Percentiles rank a stretch among this genome's conserved stretches.
phyloP scores from a whole-genome alignment of 2,113 vertebrate genomes.

The Phalacrocorax carbo region DNA sequence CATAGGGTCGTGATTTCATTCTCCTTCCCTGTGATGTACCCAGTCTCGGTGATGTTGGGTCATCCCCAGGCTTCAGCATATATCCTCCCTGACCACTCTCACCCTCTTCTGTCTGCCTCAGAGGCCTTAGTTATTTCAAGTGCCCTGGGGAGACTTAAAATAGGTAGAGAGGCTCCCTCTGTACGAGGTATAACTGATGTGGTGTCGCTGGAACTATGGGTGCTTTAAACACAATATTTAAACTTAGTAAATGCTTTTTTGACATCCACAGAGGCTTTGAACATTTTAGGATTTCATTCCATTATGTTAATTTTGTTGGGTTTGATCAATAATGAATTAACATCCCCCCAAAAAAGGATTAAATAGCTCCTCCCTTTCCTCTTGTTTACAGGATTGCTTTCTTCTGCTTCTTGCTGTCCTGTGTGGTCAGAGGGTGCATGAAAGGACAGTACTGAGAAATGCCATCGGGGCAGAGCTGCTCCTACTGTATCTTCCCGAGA shows the following conservation, averaged over 20 bases:
- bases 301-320: background rate
- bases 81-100: background rate
- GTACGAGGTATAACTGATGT: background rate
- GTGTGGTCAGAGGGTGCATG: background rate
- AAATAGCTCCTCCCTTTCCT: background rate
- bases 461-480: background rate
- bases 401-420: background rate
- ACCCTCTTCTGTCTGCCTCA: background rate
- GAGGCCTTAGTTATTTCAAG: background rate
- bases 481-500: background rate
- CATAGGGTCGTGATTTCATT: background rate
- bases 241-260: background rate
- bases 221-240: background rate
- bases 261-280: background rate
- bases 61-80: background rate
- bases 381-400: background rate
- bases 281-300: background rate
- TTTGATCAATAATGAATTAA: background rate
- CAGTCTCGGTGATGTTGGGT: rapidly evolving
- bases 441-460: background rate
- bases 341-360: background rate
- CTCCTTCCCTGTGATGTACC: background rate
- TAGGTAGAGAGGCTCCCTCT: background rate
- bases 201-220: background rate
- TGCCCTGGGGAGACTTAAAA: background rate